Conservation (phyloP, 2,113 vertebrate species). For the Tenrec ecaudatus region DNA sequence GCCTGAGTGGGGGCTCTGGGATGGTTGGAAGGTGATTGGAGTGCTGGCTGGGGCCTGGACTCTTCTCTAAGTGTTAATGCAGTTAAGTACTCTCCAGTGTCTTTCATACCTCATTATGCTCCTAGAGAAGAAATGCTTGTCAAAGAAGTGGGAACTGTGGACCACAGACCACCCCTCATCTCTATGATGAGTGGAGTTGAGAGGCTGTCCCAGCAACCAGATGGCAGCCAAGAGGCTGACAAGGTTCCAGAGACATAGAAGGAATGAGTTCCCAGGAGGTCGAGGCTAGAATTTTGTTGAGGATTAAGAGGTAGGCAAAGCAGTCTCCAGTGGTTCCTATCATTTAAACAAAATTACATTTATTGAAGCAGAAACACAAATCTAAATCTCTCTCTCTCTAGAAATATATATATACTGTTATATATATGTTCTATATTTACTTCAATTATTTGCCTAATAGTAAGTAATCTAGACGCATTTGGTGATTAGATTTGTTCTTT, state of each 20-base stretch:
- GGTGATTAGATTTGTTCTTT: neutral
- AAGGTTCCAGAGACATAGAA: neutral
- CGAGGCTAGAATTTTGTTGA: neutral
- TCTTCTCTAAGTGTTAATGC: constrained; percentile 54
- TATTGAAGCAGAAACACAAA: constrained; percentile 18
- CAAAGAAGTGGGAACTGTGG: neutral
- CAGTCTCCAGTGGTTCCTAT: neutral
- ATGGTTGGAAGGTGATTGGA: neutral
- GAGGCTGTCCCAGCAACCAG: neutral
- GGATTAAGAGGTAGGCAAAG: neutral
- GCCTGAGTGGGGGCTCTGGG: neutral
- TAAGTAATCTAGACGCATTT: constrained; percentile 10
- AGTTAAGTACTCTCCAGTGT: constrained; percentile 31
- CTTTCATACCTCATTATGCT: constrained; percentile 33
- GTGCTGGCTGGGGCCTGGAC: neutral
- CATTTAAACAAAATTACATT: constrained; percentile 25
- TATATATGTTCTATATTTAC: neutral
- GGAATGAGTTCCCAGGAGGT: neutral
- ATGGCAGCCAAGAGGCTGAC: neutral
- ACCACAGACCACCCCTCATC: neutral
- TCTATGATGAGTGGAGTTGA: neutral
- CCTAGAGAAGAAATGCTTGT: constrained; percentile 32
- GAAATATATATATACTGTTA: neutral
- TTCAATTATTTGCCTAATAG: neutral
- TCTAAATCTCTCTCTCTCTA: neutral